Evolutionary conservation across 2,888 invertebrate species (phyloP).

Genomic region (Sminthurides aquaticus): DNA sequence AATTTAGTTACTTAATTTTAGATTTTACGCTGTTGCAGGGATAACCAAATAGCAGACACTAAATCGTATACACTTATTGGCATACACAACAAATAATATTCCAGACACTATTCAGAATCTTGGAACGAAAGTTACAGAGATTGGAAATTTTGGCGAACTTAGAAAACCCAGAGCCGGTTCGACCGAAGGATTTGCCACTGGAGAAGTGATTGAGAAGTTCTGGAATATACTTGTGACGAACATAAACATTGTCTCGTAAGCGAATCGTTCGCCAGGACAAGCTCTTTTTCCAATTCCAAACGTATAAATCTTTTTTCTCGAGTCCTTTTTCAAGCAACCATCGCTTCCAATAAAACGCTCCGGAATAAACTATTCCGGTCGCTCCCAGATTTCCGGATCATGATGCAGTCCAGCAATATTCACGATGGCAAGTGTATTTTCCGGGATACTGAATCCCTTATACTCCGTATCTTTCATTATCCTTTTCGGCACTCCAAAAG

Average conservation of each 20-base stretch:
- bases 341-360: not conserved
- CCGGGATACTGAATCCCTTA: not conserved
- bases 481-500: not conserved
- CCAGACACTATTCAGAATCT: too few species aligned
- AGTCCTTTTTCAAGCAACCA: not conserved
- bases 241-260: not conserved
- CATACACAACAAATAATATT: too few species aligned
- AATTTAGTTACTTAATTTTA: too few species aligned
- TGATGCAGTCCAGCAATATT: not conserved
- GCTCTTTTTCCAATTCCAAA: not conserved
- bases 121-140: too few species aligned
- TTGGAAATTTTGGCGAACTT: too few species aligned
- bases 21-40: too few species aligned
- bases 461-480: not conserved
- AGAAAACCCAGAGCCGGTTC: too few species aligned
- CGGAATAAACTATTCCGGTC: not conserved
- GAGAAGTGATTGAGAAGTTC: not conserved
- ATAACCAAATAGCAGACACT: too few species aligned
- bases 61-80: too few species aligned
- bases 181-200: not conserved
- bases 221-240: not conserved
- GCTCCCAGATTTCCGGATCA: not conserved
- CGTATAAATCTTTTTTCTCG: not conserved
- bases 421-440: not conserved
- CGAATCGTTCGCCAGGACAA: not conserved